Conservation (phyloP, 2,113 vertebrate species). For the Toxotes jaculatrix region DNA sequence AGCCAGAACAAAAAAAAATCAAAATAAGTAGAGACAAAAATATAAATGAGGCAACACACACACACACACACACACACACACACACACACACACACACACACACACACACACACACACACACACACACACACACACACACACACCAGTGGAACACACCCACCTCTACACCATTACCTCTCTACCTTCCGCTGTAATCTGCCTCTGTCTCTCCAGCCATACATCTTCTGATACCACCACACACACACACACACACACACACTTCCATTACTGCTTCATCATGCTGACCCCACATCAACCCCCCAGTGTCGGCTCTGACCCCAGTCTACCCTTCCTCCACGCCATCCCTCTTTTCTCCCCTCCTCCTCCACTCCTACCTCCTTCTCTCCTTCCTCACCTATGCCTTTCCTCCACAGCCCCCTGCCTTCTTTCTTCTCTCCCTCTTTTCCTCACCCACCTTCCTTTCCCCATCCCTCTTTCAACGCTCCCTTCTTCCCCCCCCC, state of each 20-base stretch:
- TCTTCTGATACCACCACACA: slow-evolving; percentile 63
- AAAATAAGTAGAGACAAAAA: background rate
- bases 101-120: slow-evolving; percentile 20
- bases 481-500: background rate
- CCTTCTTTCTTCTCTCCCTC: background rate
- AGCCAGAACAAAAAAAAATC: background rate
- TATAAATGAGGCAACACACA: background rate
- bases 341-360: slow-evolving; percentile 34
- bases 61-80: slow-evolving; percentile 3
- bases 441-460: background rate
- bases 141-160: slow-evolving; percentile 23
- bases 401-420: slow-evolving; percentile 16
- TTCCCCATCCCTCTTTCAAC: slow-evolving; percentile 7
- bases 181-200: slow-evolving; percentile 72
- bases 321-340: slow-evolving; percentile 62
- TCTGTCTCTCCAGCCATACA: slow-evolving; percentile 68
- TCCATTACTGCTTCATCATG: slow-evolving; percentile 82
- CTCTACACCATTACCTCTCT: slow-evolving; percentile 56
- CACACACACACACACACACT: slow-evolving; percentile 55
- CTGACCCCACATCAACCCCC: slow-evolving; percentile 75
- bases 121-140: slow-evolving; percentile 29
- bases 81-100: too few relatives aligned
- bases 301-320: slow-evolving; percentile 68
- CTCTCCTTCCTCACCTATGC: background rate
- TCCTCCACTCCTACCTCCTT: background rate